phyloP scores from a whole-genome alignment of 2,797 vertebrate genomes.

The Lates japonicus region DNA sequence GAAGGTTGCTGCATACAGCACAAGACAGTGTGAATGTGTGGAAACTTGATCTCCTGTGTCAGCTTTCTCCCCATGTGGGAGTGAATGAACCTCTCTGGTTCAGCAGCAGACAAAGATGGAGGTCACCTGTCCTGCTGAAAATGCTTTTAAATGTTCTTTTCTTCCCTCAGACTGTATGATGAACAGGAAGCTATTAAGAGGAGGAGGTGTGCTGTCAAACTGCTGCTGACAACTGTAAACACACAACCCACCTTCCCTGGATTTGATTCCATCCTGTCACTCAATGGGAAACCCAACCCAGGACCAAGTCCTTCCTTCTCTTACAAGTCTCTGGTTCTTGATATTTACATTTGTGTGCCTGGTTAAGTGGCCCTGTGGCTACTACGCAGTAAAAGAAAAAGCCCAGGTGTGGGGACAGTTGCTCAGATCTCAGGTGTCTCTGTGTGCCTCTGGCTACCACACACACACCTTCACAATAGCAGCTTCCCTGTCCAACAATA shows the following conservation, averaged over 20 bases:
- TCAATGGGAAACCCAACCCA: slow-evolving; percentile 31
- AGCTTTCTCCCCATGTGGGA: neutral
- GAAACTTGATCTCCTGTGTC: neutral
- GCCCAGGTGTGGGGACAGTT: slow-evolving; percentile 54
- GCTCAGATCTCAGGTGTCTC: slow-evolving; percentile 58
- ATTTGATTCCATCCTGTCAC: slow-evolving; percentile 65
- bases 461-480: slow-evolving; percentile 44
- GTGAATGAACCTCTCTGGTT: neutral
- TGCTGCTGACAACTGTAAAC: slow-evolving; percentile 53
- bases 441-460: slow-evolving; percentile 44
- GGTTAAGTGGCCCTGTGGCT: slow-evolving; percentile 63
- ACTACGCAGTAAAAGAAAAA: slow-evolving; percentile 15
- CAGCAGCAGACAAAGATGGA: neutral
- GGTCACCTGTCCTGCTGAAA: slow-evolving; percentile 16
- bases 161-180: slow-evolving; percentile 14
- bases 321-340: slow-evolving; percentile 29
- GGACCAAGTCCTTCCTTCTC: slow-evolving; percentile 30
- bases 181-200: slow-evolving; percentile 51
- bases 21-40: neutral
- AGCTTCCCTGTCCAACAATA: slow-evolving; percentile 25
- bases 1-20: neutral
- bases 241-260: slow-evolving; percentile 30
- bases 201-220: slow-evolving; percentile 26
- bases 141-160: slow-evolving; percentile 39
- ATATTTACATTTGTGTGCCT: slow-evolving; percentile 57